Conservation (phyloP, 2,113 vertebrate genomes). For the Actenoides lindsayi region DNA sequence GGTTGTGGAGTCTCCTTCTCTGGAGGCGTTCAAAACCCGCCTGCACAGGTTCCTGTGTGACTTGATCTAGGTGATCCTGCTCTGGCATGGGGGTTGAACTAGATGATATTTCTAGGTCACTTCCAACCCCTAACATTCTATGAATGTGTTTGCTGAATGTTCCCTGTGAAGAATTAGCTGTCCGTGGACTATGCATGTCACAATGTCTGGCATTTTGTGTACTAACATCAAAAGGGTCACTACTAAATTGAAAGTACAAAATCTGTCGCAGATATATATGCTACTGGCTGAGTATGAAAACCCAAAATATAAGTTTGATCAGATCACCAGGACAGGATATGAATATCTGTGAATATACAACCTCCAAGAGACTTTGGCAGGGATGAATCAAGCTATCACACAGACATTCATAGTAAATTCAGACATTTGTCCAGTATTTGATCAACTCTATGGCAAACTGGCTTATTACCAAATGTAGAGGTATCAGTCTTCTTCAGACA, state of each 20-base stretch:
- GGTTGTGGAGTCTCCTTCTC: too few relatives aligned
- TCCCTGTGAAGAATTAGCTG: background rate
- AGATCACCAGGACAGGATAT: background rate
- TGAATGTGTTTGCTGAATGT: background rate
- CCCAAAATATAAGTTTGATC: background rate
- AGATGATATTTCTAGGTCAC: too few relatives aligned
- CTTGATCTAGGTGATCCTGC: too few relatives aligned
- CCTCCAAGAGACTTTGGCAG: background rate
- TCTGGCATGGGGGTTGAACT: too few relatives aligned
- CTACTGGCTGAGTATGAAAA: background rate
- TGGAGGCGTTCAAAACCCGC: too few relatives aligned
- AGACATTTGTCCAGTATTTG: background rate
- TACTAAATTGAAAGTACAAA: background rate
- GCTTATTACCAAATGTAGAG: background rate
- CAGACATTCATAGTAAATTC: background rate
- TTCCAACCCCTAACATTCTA: too few relatives aligned
- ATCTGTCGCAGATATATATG: background rate
- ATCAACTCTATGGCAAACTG: background rate
- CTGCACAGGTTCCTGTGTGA: too few relatives aligned
- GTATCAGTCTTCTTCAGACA: background rate
- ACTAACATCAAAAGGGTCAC: background rate
- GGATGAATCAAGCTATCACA: background rate
- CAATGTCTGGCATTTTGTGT: background rate
- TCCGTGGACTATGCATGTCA: background rate
- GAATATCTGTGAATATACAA: background rate